A percentile compares a stretch with the other conserved stretches of the same genome.
phyloP scores from a whole-genome alignment of 2,797 vertebrate genomes.

The Corythornis leucogaster region DNA sequence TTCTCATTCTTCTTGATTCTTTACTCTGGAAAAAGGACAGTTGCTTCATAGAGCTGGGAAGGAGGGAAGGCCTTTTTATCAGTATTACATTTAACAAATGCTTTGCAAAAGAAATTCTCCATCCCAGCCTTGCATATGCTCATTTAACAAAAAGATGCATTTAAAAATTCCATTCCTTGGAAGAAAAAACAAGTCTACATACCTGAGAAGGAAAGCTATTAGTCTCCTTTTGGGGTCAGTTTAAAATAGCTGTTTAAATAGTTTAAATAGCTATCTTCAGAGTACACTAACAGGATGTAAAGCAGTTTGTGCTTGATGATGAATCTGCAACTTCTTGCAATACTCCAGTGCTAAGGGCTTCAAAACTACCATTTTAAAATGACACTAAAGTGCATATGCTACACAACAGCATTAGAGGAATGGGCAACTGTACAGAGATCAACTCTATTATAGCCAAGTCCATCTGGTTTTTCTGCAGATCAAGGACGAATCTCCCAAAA shows the following conservation, averaged over 20 bases:
- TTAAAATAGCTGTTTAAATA: background rate
- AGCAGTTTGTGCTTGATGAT: background rate
- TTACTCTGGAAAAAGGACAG: background rate
- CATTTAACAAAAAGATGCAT: background rate
- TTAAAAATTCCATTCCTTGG: background rate
- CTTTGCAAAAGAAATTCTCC: background rate
- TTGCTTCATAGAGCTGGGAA: background rate
- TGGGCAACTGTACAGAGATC: background rate
- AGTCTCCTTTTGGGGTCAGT: background rate
- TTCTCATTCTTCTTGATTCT: background rate
- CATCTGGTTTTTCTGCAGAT: background rate
- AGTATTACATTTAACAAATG: background rate
- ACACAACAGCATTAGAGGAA: background rate
- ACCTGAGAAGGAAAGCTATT: background rate
- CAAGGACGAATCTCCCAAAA: background rate
- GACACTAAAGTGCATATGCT: background rate
- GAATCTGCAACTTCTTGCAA: background rate
- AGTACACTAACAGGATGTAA: background rate
- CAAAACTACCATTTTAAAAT: background rate
- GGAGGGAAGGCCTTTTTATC: background rate
- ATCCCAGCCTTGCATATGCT: background rate
- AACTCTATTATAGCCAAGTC: background rate
- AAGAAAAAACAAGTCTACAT: background rate
- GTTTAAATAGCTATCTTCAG: background rate
- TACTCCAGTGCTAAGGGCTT: background rate